Conservation (phyloP, 2,797 vertebrate genomes). For the Spondyliosoma cantharus region DNA sequence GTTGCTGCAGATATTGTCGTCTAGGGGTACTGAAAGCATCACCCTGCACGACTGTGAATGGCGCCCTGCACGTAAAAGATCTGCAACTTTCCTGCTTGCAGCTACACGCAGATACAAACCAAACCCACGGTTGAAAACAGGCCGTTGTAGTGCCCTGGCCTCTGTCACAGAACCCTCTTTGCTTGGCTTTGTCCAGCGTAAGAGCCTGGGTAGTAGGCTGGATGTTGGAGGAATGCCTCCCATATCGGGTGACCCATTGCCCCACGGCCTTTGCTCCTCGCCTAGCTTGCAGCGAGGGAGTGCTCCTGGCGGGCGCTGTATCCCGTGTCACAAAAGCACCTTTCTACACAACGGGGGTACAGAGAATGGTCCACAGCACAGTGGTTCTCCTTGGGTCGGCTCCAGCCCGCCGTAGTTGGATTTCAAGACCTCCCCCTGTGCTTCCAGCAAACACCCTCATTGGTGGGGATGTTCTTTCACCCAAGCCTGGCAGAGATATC, state of each 20-base stretch:
- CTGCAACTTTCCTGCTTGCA: conserved; percentile 14
- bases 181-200: conserved; percentile 75
- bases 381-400: conserved; percentile 77
- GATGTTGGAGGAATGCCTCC: conserved; percentile 80
- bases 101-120: conserved; percentile 22
- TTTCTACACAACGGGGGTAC: conserved; percentile 83
- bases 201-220: conserved; percentile 67
- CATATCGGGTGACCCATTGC: conserved; percentile 84
- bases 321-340: conserved; percentile 87
- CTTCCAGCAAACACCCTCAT: conserved; percentile 65
- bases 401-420: conserved; percentile 73
- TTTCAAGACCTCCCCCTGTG: conserved; percentile 80
- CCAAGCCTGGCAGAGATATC: conserved; percentile 73
- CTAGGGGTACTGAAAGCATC: background rate
- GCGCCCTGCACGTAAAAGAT: background rate
- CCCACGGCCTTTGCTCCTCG: conserved; percentile 77
- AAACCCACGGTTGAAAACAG: conserved; percentile 42
- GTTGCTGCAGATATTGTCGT: background rate
- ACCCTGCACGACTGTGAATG: conserved; percentile 3
- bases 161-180: conserved; percentile 69
- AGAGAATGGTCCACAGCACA: conserved; percentile 81
- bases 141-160: conserved; percentile 43
- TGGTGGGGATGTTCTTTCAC: conserved; percentile 72
- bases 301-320: conserved; percentile 77
- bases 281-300: conserved; percentile 73